Percentiles rank a stretch among this genome's conserved stretches.
phyloP scores from a whole-genome alignment of 2,797 vertebrate species.

The Mycteria americana region DNA sequence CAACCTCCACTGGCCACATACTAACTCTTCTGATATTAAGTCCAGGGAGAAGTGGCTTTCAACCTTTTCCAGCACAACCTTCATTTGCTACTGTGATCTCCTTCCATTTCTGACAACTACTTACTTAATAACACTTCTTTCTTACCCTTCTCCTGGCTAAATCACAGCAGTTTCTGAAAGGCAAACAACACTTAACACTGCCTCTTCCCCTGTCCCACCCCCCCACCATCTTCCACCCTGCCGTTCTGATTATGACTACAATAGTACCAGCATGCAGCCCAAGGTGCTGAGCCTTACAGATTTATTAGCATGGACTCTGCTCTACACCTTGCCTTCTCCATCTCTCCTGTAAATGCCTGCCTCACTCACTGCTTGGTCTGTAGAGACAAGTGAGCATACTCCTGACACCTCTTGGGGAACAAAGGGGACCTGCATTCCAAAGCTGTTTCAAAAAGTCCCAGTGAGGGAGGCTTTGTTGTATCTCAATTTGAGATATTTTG shows the following conservation, averaged over 20 bases:
- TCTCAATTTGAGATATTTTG: background rate
- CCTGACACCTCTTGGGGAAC: background rate
- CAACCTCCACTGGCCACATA: background rate
- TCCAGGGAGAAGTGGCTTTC: background rate
- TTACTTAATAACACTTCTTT: background rate
- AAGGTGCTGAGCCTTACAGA: background rate
- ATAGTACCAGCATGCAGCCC: background rate
- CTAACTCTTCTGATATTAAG: background rate
- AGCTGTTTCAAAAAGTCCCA: background rate
- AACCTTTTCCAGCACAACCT: background rate
- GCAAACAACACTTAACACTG: background rate
- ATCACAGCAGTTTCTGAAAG: background rate
- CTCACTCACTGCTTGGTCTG: background rate
- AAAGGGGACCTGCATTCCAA: background rate
- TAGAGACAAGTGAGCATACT: background rate
- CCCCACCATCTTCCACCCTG: background rate
- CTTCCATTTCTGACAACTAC: background rate
- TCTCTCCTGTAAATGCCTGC: background rate
- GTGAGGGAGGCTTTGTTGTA: background rate
- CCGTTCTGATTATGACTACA: background rate
- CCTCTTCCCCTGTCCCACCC: background rate
- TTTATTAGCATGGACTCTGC: background rate
- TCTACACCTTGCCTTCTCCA: background rate
- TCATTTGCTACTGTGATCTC: background rate
- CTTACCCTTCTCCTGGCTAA: background rate